phyloP scores from a whole-genome alignment of 1,140 invertebrate species.

The Anthonomus grandis region DNA sequence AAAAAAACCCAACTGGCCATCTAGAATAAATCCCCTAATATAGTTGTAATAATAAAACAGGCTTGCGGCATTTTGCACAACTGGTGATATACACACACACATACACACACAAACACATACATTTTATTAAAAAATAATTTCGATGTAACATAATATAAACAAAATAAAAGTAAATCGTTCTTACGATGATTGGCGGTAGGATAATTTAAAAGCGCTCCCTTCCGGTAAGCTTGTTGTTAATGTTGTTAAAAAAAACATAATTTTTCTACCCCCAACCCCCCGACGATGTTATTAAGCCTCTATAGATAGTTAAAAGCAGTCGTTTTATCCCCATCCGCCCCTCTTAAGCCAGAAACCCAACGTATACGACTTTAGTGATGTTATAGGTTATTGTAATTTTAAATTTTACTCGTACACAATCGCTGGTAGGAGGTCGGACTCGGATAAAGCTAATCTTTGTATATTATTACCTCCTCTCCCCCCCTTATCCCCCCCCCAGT shows the following conservation, averaged over 20 bases:
- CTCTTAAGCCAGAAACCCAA: constrained; percentile 29
- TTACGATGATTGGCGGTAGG: constrained; percentile 4
- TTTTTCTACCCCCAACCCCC: constrained; percentile 10
- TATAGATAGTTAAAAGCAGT: neutral
- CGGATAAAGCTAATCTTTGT: constrained; percentile 14
- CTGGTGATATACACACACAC: too few species aligned
- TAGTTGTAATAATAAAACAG: too few species aligned
- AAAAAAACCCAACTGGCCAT: too few species aligned
- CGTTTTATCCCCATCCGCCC: constrained; percentile 13
- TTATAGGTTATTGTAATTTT: constrained; percentile 40
- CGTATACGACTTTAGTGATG: constrained; percentile 46
- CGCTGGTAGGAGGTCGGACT: constrained; percentile 16
- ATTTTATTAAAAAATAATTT: too few species aligned
- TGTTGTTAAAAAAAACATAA: constrained; percentile 23
- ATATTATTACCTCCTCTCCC: constrained; percentile 12
- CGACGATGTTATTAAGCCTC: neutral
- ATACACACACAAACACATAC: too few species aligned
- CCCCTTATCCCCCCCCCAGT: too few species aligned
- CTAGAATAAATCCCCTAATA: too few species aligned
- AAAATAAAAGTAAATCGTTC: too few species aligned
- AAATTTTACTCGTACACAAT: constrained; percentile 36
- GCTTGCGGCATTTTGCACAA: too few species aligned
- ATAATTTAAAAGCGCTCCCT: constrained; percentile 4
- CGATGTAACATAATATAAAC: too few species aligned
- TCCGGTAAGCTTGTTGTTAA: constrained; percentile 23